A percentile compares a stretch with the other conserved stretches of the same genome.
These are phyloP conservation scores for Oncorhynchus clarkii DNA, from an alignment of 2,113 vertebrate genomes.

Conservation along the genomic window DNA sequence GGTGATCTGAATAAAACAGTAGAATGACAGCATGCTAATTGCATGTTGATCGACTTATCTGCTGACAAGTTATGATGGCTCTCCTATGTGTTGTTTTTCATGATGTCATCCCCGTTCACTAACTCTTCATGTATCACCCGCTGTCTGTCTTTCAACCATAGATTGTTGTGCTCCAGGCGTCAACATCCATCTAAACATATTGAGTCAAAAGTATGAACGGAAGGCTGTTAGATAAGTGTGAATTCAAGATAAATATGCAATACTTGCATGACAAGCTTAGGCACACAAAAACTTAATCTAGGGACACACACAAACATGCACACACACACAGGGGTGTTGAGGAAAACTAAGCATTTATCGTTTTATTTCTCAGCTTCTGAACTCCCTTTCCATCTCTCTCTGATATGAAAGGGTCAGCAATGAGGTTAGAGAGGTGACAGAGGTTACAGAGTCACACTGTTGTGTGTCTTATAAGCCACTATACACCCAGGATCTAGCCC, in stretches of 20 bases:
- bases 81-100: background rate
- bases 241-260: background rate
- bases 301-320: background rate
- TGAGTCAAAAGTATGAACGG: background rate
- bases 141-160: background rate
- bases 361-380: too few relatives aligned
- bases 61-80: background rate
- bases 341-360: too few relatives aligned
- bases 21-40: background rate
- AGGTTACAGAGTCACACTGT: background rate
- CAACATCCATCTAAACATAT: background rate
- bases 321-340: background rate
- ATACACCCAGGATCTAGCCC: background rate
- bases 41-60: background rate
- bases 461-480: background rate
- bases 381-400: background rate
- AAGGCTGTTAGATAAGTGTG: background rate
- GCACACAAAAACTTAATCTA: background rate
- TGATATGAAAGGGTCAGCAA: background rate
- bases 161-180: background rate
- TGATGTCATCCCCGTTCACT: background rate
- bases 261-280: background rate
- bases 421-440: background rate
- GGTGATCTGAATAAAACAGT: background rate
- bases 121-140: background rate